Conservation (phyloP, 2,113 vertebrate genomes). For the Gasterosteus aculeatus region DNA sequence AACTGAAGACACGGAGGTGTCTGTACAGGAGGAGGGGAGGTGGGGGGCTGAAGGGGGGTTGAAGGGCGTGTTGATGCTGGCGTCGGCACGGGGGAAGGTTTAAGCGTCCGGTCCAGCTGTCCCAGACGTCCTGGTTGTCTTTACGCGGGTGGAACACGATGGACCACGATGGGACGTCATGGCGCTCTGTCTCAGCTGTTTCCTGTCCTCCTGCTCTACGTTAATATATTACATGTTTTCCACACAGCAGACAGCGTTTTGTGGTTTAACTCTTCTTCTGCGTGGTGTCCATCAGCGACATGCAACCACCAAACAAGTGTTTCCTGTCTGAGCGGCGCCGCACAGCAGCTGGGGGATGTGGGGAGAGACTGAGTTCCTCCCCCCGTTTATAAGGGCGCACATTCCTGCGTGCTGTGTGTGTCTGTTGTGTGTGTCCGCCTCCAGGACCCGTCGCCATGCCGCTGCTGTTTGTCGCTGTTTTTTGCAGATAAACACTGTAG, state of each 20-base stretch:
- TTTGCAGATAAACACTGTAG: too few species aligned
- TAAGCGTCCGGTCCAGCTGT: constrained; percentile 45
- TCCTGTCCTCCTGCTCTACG: not conserved
- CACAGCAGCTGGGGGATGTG: constrained; percentile 70
- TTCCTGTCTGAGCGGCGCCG: constrained; percentile 55
- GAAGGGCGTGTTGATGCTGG: constrained; percentile 16
- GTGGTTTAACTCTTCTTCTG: constrained; percentile 7
- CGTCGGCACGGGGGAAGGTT: constrained; percentile 14
- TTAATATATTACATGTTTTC: not conserved
- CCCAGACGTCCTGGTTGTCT: constrained; percentile 39
- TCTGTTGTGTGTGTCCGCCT: constrained; percentile 33
- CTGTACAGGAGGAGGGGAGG: constrained; percentile 1
- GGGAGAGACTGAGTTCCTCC: constrained; percentile 60
- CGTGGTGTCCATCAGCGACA: constrained; percentile 2
- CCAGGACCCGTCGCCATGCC: not conserved
- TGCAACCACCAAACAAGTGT: constrained; percentile 48
- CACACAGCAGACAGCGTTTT: constrained; percentile 24
- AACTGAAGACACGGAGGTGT: not conserved
- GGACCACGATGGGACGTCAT: too few species aligned
- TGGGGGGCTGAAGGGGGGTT: not conserved
- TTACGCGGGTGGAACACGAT: too few species aligned
- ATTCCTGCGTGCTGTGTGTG: constrained; percentile 51
- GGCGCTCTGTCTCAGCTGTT: too few species aligned
- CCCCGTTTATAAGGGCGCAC: constrained; percentile 56
- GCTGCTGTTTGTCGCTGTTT: too few species aligned